Percentiles rank a stretch among this genome's conserved stretches.
phyloP scores from a whole-genome alignment of 1,140 invertebrate genomes.

The Brachionus sp. region DNA sequence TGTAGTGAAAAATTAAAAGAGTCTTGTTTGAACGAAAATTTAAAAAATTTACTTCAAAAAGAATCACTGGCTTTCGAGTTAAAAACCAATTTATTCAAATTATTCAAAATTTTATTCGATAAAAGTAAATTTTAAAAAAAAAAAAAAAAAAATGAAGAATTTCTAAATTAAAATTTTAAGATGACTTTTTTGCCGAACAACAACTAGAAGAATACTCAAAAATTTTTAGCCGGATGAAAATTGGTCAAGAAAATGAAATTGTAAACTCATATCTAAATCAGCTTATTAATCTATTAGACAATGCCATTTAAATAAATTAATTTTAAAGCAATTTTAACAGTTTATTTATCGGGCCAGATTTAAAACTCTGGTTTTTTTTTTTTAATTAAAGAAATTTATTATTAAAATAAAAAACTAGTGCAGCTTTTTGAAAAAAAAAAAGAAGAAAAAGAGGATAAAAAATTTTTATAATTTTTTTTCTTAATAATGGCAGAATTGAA shows the following conservation, averaged over 20 bases:
- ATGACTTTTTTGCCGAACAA: constrained; percentile 9
- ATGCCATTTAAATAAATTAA: not conserved
- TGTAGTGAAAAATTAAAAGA: constrained; percentile 17
- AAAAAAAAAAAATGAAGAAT: too few relatives aligned
- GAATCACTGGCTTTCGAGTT: not conserved
- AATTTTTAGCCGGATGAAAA: not conserved
- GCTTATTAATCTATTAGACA: constrained; percentile 11
- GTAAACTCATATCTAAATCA: not conserved
- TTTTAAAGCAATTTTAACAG: not conserved
- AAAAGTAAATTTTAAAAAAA: not conserved
- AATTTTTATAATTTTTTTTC: not conserved
- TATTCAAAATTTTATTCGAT: constrained; percentile 13
- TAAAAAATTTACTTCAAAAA: constrained; percentile 6
- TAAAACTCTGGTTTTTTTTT: constrained; percentile 31
- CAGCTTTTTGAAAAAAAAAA: not conserved
- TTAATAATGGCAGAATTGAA: not conserved
- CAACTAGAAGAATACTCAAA: not conserved
- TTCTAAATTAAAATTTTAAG: not conserved
- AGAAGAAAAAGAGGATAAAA: not conserved
- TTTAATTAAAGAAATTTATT: not conserved
- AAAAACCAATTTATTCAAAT: not conserved
- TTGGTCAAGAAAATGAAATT: constrained; percentile 1
- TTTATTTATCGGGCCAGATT: not conserved
- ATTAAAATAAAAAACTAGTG: not conserved
- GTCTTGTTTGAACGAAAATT: not conserved